Base-by-base conservation (phyloP, 2,797 vertebrate species). In the Myotis planiceps region DNA sequence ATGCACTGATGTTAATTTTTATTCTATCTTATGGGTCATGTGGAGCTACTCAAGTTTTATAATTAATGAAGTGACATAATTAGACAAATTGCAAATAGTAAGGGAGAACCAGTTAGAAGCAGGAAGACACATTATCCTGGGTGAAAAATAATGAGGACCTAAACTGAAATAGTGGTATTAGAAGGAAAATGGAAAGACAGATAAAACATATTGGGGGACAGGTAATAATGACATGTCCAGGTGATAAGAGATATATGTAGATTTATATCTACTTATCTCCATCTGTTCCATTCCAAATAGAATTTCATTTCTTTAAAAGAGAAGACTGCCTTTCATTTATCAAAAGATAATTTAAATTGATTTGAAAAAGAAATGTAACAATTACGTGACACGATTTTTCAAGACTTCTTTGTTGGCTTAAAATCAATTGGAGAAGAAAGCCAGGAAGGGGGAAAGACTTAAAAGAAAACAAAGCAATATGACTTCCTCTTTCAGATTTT, bases 361-460 rank as follows among this genome's bases (percentile, higher is more conserved):
- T 92, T 89, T 90, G 9, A 37, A 79, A 84, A 83, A 63, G 37
- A 66, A 92, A 71, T n/a, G 27, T 94, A 86, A 34, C 1, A 45
- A 63, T 92, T 75, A 72, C 29, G 32, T 51, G 49, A 32, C 9
- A 69, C 5, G 1, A 49, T 29, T 76, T 95, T 92, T 91, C 9
- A 42, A 47, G 3, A 39, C 45, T 78, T 71, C 21, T 78, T 51
- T 74, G 23, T 60, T 90, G 42, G 25, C 32, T 60, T 94, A 82
- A 66, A 92, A 32, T 74, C 25, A 53, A 75, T 10, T 78, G 63
- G 16, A 45, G 6, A 84, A 29, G 32, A 79, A 89, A 68, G 1
- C 6, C 76, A 58, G 4, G 15, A 34, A 34, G 51, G 32, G n/a
- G 29, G 29, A 66, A 65, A 94, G 29, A 51, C 29, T 47, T 85